Percentiles rank a stretch among this genome's conserved stretches.
phyloP scores from a whole-genome alignment of 2,888 invertebrate genomes.

The Drosophila mettleri region DNA sequence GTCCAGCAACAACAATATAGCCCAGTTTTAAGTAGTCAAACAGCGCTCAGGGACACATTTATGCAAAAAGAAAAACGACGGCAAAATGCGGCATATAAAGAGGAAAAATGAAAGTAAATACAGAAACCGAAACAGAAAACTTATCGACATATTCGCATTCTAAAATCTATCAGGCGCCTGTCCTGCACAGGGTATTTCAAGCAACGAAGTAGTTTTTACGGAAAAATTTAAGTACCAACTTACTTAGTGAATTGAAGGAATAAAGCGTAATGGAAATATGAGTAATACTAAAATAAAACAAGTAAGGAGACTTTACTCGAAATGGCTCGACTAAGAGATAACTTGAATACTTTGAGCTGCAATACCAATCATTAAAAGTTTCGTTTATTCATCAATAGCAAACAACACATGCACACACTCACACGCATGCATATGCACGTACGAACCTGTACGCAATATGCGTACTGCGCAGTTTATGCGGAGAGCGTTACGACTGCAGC shows the following conservation, averaged over 20 bases:
- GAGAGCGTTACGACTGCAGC: no score
- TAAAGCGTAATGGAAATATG: constrained; percentile 40
- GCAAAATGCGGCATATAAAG: constrained; percentile 14
- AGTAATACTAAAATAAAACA: constrained; percentile 19
- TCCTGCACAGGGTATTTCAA: constrained; percentile 59
- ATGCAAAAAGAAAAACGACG: constrained; percentile 52
- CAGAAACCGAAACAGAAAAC: constrained; percentile 53
- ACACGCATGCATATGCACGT: no score
- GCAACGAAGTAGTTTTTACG: constrained; percentile 22
- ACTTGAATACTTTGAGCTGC: no score
- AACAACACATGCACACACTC: no score
- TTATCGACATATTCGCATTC: constrained; percentile 78
- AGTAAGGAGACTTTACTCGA: no score
- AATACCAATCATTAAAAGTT: no score
- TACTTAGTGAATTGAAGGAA: neutral
- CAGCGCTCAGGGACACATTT: constrained; percentile 80
- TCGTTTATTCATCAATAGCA: no score
- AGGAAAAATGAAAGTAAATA: constrained; percentile 21
- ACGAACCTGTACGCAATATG: no score
- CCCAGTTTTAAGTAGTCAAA: constrained; percentile 77
- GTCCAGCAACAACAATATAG: constrained; percentile 51
- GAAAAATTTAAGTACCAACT: constrained; percentile 12
- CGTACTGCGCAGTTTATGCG: no score
- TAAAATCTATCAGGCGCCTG: constrained; percentile 55
- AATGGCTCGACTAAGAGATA: no score